phyloP scores from a whole-genome alignment of 1,140 invertebrate genomes.

The Schlechtendalia chinensis region DNA sequence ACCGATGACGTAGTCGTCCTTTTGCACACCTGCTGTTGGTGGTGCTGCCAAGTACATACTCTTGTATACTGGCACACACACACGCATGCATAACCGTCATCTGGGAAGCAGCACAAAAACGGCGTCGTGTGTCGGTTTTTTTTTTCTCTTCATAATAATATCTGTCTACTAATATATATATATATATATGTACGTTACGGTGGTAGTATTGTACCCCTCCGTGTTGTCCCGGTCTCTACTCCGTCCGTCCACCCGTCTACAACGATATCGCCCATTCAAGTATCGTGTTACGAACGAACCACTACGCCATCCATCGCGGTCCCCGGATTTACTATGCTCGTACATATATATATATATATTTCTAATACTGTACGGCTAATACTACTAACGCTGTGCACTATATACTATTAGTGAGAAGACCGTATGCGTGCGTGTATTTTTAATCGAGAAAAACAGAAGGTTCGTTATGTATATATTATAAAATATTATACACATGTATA shows the following conservation, averaged over 20 bases:
- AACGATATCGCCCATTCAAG: conserved; percentile 27
- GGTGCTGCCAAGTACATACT: conserved; percentile 18
- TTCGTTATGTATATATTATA: neutral
- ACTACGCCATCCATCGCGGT: neutral
- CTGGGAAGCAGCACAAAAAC: conserved; percentile 43
- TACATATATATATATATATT: neutral
- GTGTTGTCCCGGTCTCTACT: neutral
- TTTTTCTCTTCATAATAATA: neutral
- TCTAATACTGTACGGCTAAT: neutral
- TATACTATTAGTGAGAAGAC: conserved; percentile 8
- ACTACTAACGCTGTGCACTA: neutral
- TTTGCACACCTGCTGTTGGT: conserved; percentile 34
- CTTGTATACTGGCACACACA: neutral
- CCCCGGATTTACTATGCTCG: neutral
- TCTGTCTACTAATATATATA: neutral
- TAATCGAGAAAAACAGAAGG: conserved; percentile 17
- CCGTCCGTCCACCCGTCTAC: neutral
- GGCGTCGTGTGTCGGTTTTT: conserved; percentile 30
- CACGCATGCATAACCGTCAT: neutral
- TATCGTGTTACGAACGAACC: conserved; percentile 16
- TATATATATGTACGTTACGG: neutral
- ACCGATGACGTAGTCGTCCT: conserved; percentile 35
- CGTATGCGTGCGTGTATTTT: neutral
- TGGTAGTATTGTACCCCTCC: conserved; percentile 29
- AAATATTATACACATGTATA: neutral